A percentile compares a stretch with the other conserved stretches of the same genome.
phyloP scores from a whole-genome alignment of 1,140 invertebrate species.

The Aphelenchoides besseyi region DNA sequence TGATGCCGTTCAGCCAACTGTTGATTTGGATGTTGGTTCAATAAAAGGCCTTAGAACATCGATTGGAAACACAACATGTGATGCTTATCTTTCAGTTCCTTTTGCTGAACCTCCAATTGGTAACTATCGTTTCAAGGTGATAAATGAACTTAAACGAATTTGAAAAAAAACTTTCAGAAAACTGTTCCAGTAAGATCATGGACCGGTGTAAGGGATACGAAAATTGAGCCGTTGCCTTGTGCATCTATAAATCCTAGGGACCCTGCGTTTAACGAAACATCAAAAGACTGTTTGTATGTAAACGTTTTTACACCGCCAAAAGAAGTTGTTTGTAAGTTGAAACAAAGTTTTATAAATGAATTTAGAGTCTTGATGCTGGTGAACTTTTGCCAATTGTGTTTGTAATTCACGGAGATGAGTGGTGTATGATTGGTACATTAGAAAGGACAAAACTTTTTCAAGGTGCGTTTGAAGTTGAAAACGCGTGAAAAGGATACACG shows the following conservation, averaged over 20 bases:
- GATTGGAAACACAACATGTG: neutral
- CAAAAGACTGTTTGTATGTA: constrained; percentile 30
- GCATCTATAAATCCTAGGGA: neutral
- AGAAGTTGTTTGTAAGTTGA: too few relatives aligned
- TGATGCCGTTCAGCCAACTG: too few relatives aligned
- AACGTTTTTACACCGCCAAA: constrained; percentile 22
- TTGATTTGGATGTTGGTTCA: too few relatives aligned
- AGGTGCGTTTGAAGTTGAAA: constrained; percentile 22
- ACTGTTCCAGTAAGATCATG: constrained; percentile 20
- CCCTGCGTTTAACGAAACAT: neutral
- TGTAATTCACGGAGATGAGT: constrained; percentile 23
- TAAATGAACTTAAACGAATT: neutral
- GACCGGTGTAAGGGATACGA: neutral
- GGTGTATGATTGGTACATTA: too few relatives aligned
- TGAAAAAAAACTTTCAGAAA: constrained; percentile 27
- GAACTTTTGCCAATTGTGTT: constrained; percentile 12
- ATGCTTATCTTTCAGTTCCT: constrained; percentile 16
- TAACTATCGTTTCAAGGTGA: constrained; percentile 27
- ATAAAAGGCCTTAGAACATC: too few relatives aligned
- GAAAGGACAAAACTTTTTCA: too few relatives aligned
- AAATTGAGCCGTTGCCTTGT: neutral
- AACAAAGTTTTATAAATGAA: neutral
- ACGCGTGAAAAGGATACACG: constrained; percentile 9
- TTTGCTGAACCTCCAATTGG: constrained; percentile 30
- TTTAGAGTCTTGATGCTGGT: neutral